A percentile compares a stretch with the other conserved stretches of the same genome.
Evolutionary conservation across 2,797 vertebrate species (phyloP).

Genomic region (Sitta carolinensis): DNA sequence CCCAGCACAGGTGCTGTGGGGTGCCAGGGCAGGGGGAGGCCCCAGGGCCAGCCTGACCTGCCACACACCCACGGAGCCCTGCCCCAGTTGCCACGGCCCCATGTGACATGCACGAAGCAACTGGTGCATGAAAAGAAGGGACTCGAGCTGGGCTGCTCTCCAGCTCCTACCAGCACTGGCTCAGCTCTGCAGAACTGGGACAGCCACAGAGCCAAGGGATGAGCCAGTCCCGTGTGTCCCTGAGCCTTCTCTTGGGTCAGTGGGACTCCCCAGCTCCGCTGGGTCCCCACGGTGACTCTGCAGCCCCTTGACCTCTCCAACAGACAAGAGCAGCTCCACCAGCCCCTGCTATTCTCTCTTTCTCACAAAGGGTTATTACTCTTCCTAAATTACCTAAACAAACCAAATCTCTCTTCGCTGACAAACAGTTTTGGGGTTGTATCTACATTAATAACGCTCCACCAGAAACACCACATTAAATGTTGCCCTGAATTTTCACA

Average conservation of each 20-base stretch:
- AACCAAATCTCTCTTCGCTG: neutral
- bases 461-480: neutral
- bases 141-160: neutral
- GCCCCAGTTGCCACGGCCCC: neutral
- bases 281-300: neutral
- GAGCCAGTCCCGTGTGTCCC: rapidly evolving
- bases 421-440: neutral
- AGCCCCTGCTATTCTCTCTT: neutral
- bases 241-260: neutral
- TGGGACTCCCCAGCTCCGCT: neutral
- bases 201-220: neutral
- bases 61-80: neutral
- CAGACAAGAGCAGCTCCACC: neutral
- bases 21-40: neutral
- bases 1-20: neutral
- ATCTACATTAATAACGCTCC: rapidly evolving
- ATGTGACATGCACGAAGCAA: neutral
- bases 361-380: neutral
- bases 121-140: neutral
- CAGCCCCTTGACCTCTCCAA: rapidly evolving
- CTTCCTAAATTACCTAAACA: neutral
- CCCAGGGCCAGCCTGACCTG: neutral
- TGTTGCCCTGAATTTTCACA: neutral
- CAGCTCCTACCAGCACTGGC: neutral
- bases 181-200: neutral